Base-by-base conservation (phyloP, 2,113 vertebrate species). In the Pangasianodon gigas region DNA sequence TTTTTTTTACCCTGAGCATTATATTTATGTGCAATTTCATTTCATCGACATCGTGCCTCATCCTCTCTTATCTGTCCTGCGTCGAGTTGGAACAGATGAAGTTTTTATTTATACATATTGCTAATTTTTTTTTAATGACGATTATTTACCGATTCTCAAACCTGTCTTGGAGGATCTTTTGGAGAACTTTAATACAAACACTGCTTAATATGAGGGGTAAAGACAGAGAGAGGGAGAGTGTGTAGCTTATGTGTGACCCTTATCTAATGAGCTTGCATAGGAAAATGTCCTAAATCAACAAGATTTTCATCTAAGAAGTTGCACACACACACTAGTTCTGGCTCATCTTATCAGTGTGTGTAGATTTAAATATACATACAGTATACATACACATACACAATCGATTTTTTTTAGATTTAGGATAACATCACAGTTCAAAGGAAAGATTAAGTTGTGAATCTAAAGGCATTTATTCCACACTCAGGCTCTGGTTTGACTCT, bases 251-350 rank as follows among this genome's bases (percentile, higher is more conserved):
- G 86, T 84, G 79, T 89, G 71, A 90, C 81, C 92, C 95, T 95
- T 96, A 96, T 96, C 94, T 95, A 94, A 92, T 54, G 80, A 86
- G 91, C 93, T 92, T 93, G 91, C n/a, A 41, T 93, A 89, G 91
- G 92, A 95, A 96, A 95, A 95, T 95, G 93, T 95, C 94, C 95
- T 95, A 96, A 95, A 96, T 96, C 95, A 96, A 95, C 92, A 95
- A 94, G 95, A 96, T 96, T 94, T 93, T 91, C 94, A 95, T 95
- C 94, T 94, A 91, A 93, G 79, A 90, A 51, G 81, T 51, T 89
- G 37, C 88, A 79, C 87, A 85, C 87, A 85, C 88, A 81, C 91
- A 58, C 89, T 14, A 37, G n/a, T 37, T 71, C 29, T 29, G 26
- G 21, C 3, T 8, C 1, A n/a, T 67, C 11, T 67, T 67, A 67